Percentiles rank a stretch among this genome's conserved stretches.
Evolutionary conservation across 2,797 vertebrate genomes (phyloP).

Genomic region (Iguana delicatissima): DNA sequence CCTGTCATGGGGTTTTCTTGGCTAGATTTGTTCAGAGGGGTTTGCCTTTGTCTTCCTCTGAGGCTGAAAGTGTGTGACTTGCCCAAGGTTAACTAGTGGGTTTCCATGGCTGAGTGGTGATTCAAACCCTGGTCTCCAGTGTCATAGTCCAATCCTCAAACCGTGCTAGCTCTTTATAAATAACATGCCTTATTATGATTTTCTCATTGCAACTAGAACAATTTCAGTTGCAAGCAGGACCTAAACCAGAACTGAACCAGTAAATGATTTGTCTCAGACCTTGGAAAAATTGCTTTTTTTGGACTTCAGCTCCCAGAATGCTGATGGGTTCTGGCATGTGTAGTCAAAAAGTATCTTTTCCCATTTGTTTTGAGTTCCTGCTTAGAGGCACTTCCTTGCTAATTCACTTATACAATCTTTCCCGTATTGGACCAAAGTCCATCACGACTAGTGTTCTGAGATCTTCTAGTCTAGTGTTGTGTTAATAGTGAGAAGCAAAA

Average conservation of each 20-base stretch:
- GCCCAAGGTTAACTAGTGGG: no score
- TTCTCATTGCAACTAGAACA: background rate
- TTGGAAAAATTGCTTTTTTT: no score
- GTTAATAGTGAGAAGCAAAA: background rate
- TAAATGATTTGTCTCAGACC: background rate
- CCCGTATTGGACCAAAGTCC: background rate
- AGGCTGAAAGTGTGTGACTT: no score
- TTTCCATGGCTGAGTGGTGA: no score
- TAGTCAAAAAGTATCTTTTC: no score
- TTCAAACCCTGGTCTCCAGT: no score
- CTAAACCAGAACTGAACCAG: background rate
- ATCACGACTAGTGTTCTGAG: background rate
- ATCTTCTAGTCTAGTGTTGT: background rate
- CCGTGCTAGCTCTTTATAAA: background rate
- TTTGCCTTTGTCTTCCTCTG: no score
- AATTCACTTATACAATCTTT: background rate
- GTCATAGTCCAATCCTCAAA: no score
- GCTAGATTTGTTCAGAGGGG: no score
- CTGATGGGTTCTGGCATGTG: no score
- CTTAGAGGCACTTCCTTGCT: background rate
- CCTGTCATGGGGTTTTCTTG: no score
- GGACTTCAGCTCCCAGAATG: no score
- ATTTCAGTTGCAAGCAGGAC: background rate
- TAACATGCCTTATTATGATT: background rate
- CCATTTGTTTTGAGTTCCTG: background rate